These are phyloP conservation scores for Neotoxoptera formosana DNA, from an alignment of 1,140 invertebrate species.

Conservation along the genomic window DNA sequence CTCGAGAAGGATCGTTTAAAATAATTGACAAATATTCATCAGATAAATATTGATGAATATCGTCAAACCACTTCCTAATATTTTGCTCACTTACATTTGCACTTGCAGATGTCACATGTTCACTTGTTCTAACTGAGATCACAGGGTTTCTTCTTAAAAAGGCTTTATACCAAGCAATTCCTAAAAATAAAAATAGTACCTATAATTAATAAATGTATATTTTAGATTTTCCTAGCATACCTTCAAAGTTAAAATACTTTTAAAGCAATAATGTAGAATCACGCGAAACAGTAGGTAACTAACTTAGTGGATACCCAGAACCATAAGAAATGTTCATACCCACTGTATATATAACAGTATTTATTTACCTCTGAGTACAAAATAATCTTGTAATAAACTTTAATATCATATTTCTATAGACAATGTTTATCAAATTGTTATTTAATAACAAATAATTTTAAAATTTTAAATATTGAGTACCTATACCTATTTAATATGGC, in stretches of 20 bases:
- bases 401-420: no score
- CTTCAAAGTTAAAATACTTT: not conserved
- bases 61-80: not conserved
- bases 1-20: not conserved
- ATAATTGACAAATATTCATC: not conserved
- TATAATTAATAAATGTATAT: not conserved
- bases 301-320: not conserved
- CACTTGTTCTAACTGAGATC: not conserved
- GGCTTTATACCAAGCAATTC: slow-evolving; percentile 56
- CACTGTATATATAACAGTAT: slow-evolving; percentile 60
- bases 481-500: no score
- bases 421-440: no score
- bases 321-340: slow-evolving; percentile 63
- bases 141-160: not conserved
- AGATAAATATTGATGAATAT: slow-evolving; percentile 10
- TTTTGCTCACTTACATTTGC: not conserved
- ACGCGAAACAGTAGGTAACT: not conserved
- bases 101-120: not conserved
- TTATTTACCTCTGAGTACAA: slow-evolving; percentile 56
- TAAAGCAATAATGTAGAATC: not conserved
- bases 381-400: no score
- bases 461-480: no score
- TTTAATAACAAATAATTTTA: no score
- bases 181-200: not conserved
- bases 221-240: slow-evolving; percentile 10